These are phyloP conservation scores for Drosophila melanica DNA, from an alignment of 1,140 invertebrate species.

Conservation along the genomic window DNA sequence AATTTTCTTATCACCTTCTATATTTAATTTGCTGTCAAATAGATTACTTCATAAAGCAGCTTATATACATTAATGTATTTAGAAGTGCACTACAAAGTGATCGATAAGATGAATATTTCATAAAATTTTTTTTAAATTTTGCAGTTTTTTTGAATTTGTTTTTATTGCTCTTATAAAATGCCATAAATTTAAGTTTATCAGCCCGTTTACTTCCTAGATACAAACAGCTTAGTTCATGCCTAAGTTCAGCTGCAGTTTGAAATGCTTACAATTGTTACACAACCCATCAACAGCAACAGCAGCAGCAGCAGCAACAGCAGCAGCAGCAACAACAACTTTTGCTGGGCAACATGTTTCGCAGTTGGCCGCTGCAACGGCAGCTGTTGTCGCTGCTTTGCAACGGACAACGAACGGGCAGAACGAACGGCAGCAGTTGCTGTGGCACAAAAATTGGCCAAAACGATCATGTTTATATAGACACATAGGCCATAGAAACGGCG, in stretches of 20 bases:
- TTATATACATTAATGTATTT: too few species aligned
- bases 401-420: conserved; percentile 36
- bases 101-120: not conserved
- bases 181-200: conserved; percentile 2
- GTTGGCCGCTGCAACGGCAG: conserved; percentile 46
- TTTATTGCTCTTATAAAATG: too few species aligned
- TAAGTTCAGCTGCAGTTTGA: conserved; percentile 25
- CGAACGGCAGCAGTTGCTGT: conserved; percentile 44
- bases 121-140: not conserved
- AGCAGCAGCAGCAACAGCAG: conserved; percentile 30
- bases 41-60: too few species aligned
- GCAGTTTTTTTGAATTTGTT: too few species aligned
- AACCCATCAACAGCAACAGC: conserved; percentile 43
- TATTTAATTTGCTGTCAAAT: too few species aligned
- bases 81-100: too few species aligned
- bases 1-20: too few species aligned
- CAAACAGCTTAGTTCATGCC: not conserved
- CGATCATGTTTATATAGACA: conserved; percentile 78
- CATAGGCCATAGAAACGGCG: conserved; percentile 53
- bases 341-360: conserved; percentile 60
- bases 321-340: conserved; percentile 37
- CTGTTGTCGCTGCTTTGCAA: conserved; percentile 8
- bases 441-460: conserved; percentile 75
- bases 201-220: conserved; percentile 31
- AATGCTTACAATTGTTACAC: conserved; percentile 66